phyloP scores from a whole-genome alignment of 1,140 invertebrate species.

The Linepithema humile region DNA sequence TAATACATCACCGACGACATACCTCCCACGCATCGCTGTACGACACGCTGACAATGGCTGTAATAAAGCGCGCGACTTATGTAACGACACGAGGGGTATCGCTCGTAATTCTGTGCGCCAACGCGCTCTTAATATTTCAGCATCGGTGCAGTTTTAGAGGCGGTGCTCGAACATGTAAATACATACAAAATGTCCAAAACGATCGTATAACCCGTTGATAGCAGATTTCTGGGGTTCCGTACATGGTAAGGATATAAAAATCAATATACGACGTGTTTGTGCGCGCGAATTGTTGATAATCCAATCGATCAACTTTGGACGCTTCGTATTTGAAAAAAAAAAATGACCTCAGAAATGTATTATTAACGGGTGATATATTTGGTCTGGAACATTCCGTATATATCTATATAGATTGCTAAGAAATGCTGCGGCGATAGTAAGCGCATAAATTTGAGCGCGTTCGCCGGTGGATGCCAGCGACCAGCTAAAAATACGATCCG shows the following conservation, averaged over 20 bases:
- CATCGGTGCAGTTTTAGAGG: conserved; percentile 8
- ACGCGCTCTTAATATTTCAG: conserved; percentile 52
- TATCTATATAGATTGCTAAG: no score
- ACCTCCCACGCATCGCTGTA: conserved; percentile 16
- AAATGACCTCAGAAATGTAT: no score
- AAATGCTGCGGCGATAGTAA: conserved; percentile 55
- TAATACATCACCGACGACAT: conserved; percentile 51
- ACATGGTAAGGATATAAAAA: no score
- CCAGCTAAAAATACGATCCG: conserved; percentile 58
- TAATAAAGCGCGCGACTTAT: conserved; percentile 56
- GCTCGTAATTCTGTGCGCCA: conserved; percentile 48
- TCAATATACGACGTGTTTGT: no score
- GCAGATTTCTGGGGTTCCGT: no score
- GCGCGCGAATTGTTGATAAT: no score
- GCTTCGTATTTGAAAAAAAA: no score
- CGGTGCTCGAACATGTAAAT: background rate
- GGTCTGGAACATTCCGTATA: no score
- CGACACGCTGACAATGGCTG: conserved; percentile 50
- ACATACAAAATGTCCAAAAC: no score
- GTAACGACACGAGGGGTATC: conserved; percentile 40
- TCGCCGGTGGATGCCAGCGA: conserved; percentile 47
- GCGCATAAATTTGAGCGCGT: conserved; percentile 60
- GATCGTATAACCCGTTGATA: no score
- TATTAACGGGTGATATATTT: no score
- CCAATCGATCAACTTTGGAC: no score